Percentiles rank a stretch among this genome's conserved stretches.
These are phyloP conservation scores for Tineola bisselliella DNA, from an alignment of 2,888 invertebrate species.

Conservation along the genomic window DNA sequence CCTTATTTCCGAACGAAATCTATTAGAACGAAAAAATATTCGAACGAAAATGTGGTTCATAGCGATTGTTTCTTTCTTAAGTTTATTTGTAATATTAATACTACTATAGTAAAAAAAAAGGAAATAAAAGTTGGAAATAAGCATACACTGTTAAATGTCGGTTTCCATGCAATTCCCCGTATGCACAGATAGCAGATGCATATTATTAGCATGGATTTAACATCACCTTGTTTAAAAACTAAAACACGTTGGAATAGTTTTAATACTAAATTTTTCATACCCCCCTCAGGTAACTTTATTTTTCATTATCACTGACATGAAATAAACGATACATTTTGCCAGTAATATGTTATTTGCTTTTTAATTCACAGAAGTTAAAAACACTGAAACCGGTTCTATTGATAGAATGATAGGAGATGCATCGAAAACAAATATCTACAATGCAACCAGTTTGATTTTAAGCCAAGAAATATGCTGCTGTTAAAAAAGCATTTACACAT, in stretches of 20 bases:
- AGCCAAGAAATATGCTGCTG: conserved; percentile 75
- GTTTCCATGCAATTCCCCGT: conserved; percentile 83
- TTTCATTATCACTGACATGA: no score
- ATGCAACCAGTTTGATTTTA: conserved; percentile 78
- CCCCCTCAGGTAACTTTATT: conserved; percentile 72
- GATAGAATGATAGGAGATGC: conserved; percentile 58
- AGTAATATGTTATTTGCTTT: not conserved
- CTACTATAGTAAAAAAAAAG: conserved; percentile 18
- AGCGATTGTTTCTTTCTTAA: no score
- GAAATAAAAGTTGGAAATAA: conserved; percentile 63
- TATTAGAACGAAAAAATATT: no score
- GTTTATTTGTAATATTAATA: no score
- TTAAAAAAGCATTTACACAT: conserved; percentile 75
- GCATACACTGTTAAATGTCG: conserved; percentile 62
- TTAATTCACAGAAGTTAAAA: conserved; percentile 43
- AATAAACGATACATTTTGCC: no score
- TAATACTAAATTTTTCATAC: conserved; percentile 79
- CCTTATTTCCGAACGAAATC: no score
- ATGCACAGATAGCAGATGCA: conserved; percentile 88
- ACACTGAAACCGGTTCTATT: conserved; percentile 68
- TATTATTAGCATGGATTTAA: conserved; percentile 87
- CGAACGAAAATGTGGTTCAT: no score
- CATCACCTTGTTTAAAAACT: conserved; percentile 80
- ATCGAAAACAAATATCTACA: conserved; percentile 69
- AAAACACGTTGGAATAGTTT: conserved; percentile 90